A percentile compares a stretch with the other conserved stretches of the same genome.
Conservation (phyloP, 2,113 vertebrate species). For the Chelonoidis abingdonii region DNA sequence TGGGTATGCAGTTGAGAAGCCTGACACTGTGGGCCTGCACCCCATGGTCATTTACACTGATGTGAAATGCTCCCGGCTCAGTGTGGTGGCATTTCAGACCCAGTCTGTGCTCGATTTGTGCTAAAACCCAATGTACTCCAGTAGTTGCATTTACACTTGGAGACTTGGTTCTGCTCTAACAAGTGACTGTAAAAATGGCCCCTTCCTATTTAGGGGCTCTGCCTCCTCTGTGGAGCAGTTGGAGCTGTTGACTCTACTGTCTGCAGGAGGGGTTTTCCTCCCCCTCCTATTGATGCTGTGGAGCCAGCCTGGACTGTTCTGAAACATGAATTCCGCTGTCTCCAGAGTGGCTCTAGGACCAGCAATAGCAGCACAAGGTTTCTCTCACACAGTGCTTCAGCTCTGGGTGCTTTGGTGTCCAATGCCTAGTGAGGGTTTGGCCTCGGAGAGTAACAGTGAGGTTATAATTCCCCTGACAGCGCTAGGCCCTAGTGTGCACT, state of each 20-base stretch:
- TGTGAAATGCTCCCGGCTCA: neutral
- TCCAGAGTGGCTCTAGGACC: neutral
- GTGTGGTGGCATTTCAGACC: neutral
- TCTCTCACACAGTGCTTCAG: neutral
- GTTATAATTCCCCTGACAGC: neutral
- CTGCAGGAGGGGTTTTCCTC: neutral
- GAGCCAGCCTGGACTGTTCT: neutral
- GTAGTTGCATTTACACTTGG: neutral
- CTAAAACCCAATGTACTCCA: neutral
- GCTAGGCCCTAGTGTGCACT: neutral
- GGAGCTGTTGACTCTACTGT: neutral
- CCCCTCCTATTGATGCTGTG: neutral
- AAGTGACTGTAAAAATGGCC: neutral
- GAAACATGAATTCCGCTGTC: neutral
- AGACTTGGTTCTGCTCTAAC: neutral
- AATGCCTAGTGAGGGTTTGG: neutral
- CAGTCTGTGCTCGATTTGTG: neutral
- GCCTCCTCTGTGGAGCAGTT: neutral
- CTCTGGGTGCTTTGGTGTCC: neutral
- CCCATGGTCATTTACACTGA: neutral
- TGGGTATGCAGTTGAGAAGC: neutral
- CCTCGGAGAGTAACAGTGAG: neutral
- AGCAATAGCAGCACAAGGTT: neutral
- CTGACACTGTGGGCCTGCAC: neutral
- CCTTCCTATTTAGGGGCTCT: neutral